Evolutionary conservation across 1,140 invertebrate genomes (phyloP), one percentile per base, ranked within the genome.

Genomic region (Drosophila orosa): DNA sequence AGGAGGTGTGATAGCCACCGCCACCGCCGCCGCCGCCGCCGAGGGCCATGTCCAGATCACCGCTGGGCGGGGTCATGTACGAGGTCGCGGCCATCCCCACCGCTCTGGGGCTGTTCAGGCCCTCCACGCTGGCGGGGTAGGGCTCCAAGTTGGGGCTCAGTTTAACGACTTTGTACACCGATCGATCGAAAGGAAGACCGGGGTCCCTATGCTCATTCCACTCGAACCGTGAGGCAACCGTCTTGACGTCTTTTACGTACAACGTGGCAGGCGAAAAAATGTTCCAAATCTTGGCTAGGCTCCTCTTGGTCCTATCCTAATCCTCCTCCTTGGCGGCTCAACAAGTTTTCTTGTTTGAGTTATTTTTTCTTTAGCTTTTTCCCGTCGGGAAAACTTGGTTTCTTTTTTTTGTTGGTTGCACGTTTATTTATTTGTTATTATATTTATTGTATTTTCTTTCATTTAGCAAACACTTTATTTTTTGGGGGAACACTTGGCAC

Each of bases 1-100:
- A 96, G 61, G 94, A 94, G 48, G 93, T 92, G 91, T 95, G 94
- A 90, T 96, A 96, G 81, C 95, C 95, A 84, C 95, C 95, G 84
- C 95, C 95, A 93, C 96, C 94, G 81, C 48, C 48, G 80, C 95
- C 95, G 85, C 95, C 95, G 83, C 95, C 95, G 93, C 96, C 94
- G 81, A 95, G 93, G 77, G 93, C 93, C 93, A 93, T 94, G 93
- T 96, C 96, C 93, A 97, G 94, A 92, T 96, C 96, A 80, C 93
- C 94, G 93, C 94, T 95, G 93, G 95, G 95, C 92, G 95, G 94
- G 91, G 95, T 95, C 95, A 97, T 96, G 93, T 97, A 97, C 94
- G 96, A 96, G 93, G 96, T 96, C 93, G 95, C 94, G 96, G 91
- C 96, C 96, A 96, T 96, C 93, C 94, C 94, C 94, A 92, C 91